These are phyloP conservation scores for Spondyliosoma cantharus DNA, from an alignment of 2,797 vertebrate species.

Conservation along the genomic window DNA sequence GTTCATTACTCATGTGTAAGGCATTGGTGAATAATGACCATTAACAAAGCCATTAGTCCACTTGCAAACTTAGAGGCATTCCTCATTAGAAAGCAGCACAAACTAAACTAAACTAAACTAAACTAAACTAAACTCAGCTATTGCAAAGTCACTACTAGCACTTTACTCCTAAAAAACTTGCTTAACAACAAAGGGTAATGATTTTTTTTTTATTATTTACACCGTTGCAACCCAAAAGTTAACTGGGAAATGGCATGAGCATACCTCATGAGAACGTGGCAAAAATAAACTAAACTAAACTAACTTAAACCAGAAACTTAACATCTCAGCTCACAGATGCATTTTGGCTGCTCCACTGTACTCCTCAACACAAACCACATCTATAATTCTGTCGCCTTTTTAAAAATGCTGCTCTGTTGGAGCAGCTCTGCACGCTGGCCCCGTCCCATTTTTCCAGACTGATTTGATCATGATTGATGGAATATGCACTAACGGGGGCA, in stretches of 20 bases:
- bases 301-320: neutral
- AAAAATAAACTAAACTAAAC: constrained; percentile 12
- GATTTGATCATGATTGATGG: constrained; percentile 77
- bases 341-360: constrained; percentile 18
- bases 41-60: neutral
- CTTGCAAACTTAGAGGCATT: too few relatives aligned
- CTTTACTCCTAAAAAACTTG: too few relatives aligned
- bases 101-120: too few relatives aligned
- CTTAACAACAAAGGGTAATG: too few relatives aligned
- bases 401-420: constrained; percentile 38
- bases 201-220: too few relatives aligned
- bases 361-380: constrained; percentile 47
- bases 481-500: constrained; percentile 57
- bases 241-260: neutral
- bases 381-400: constrained; percentile 45
- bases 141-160: too few relatives aligned
- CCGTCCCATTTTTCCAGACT: constrained; percentile 53
- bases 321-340: constrained; percentile 7
- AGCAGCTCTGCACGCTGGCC: constrained; percentile 53
- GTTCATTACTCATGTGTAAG: neutral
- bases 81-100: too few relatives aligned
- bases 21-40: neutral
- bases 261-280: neutral
- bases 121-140: too few relatives aligned
- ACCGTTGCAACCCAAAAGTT: too few relatives aligned